These are phyloP conservation scores for Apogon hyalosoma DNA, from an alignment of 2,797 vertebrate genomes.

Conservation along the genomic window DNA sequence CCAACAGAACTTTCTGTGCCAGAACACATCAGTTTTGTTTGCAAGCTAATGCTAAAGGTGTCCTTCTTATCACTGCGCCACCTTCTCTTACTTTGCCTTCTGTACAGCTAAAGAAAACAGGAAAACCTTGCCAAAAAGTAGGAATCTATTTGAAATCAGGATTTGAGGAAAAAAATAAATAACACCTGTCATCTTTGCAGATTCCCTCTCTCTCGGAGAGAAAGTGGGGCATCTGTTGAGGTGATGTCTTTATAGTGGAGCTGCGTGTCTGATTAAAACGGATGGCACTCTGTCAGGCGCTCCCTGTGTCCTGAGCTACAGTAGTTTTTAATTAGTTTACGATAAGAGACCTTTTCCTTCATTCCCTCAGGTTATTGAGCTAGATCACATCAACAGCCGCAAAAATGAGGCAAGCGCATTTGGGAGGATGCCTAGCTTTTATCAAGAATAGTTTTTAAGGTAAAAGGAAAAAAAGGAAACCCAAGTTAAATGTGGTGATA, in stretches of 20 bases:
- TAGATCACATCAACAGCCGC: slow-evolving; percentile 42
- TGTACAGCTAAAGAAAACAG: slow-evolving; percentile 6
- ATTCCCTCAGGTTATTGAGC: slow-evolving; percentile 47
- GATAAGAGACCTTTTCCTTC: slow-evolving; percentile 64
- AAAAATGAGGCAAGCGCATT: slow-evolving; percentile 25
- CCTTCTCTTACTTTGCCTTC: slow-evolving; percentile 50
- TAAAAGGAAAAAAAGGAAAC: slow-evolving; percentile 19
- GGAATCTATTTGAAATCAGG: slow-evolving; percentile 40
- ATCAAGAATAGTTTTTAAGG: slow-evolving; percentile 29
- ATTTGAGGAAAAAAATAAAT: slow-evolving; percentile 39
- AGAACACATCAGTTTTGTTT: slow-evolving; percentile 46
- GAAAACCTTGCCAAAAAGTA: slow-evolving; percentile 25
- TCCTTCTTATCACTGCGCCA: slow-evolving; percentile 50
- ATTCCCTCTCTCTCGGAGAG: slow-evolving; percentile 26
- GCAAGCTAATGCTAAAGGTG: slow-evolving; percentile 34
- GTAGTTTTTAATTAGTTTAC: slow-evolving; percentile 76
- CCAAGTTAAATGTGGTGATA: slow-evolving; percentile 41
- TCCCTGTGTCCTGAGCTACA: slow-evolving; percentile 58
- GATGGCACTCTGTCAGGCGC: slow-evolving; percentile 64
- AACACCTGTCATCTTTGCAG: slow-evolving; percentile 50
- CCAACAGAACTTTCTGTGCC: slow-evolving; percentile 24
- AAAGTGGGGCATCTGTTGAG: slow-evolving; percentile 69
- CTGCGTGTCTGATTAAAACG: slow-evolving; percentile 70
- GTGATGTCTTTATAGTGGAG: slow-evolving; percentile 70
- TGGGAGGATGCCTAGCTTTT: slow-evolving; percentile 44